Conservation (phyloP, 2,888 invertebrate species). For the Drosophila buzzatii region DNA sequence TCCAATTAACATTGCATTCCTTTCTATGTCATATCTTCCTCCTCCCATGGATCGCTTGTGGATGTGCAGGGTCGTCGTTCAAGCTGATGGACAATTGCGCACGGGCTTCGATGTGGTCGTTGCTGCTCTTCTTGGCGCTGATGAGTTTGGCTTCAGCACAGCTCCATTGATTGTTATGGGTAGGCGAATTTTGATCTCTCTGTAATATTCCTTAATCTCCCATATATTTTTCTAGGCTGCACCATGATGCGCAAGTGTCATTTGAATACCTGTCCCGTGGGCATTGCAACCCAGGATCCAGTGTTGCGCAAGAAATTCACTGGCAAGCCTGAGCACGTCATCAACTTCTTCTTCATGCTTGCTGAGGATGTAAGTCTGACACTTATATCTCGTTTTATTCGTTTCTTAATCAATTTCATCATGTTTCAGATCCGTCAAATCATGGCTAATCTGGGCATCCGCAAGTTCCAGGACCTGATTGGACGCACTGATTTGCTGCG, state of each 20-base stretch:
- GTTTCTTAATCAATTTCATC: neutral
- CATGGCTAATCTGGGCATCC: constrained; percentile 96
- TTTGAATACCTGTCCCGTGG: constrained; percentile 99
- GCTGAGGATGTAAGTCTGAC: constrained; percentile 94
- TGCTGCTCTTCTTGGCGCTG: constrained; percentile 97
- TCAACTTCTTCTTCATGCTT: constrained; percentile 98
- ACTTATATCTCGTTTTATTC: neutral
- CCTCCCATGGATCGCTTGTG: constrained; percentile 24
- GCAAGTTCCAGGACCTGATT: constrained; percentile 95
- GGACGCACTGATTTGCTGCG: constrained; percentile 95
- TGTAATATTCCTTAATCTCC: neutral
- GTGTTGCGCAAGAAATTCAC: constrained; percentile 97
- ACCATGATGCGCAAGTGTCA: constrained; percentile 99
- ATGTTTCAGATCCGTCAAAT: constrained; percentile 91
- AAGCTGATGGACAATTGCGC: constrained; percentile 97
- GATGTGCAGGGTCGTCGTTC: constrained; percentile 92
- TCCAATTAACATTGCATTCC: constrained; percentile 72
- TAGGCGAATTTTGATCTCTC: constrained; percentile 73
- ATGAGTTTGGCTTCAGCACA: constrained; percentile 99
- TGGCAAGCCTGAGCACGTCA: constrained; percentile 98
- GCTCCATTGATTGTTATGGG: constrained; percentile 98
- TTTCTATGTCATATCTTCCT: constrained; percentile 79
- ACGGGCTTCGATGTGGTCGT: constrained; percentile 98
- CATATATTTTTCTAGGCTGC: constrained; percentile 88
- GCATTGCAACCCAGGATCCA: constrained; percentile 99